These are phyloP conservation scores for Meghimatium bilineatum DNA, from an alignment of 2,888 invertebrate genomes.

Conservation along the genomic window DNA sequence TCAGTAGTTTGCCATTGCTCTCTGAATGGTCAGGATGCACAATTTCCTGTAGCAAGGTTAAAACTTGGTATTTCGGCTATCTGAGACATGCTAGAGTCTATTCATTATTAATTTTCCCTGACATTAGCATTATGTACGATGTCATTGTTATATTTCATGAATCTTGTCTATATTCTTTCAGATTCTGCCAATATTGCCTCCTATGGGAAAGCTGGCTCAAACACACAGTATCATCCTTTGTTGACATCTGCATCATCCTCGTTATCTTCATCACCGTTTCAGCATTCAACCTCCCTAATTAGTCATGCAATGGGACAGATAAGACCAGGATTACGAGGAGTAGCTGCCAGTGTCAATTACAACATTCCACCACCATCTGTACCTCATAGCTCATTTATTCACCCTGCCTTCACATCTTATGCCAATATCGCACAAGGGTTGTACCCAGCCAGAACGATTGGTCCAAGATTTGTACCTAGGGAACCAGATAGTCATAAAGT, in stretches of 20 bases:
- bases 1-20: too few relatives aligned
- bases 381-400: neutral
- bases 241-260: neutral
- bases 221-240: neutral
- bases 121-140: neutral
- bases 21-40: too few relatives aligned
- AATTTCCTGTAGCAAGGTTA: too few relatives aligned
- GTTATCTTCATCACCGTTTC: neutral
- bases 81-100: too few relatives aligned
- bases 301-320: neutral
- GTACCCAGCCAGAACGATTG: neutral
- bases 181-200: neutral
- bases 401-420: conserved; percentile 11
- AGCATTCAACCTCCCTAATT: neutral
- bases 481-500: conserved; percentile 11
- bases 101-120: too few relatives aligned
- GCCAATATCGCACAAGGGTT: conserved; percentile 22
- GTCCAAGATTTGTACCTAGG: neutral
- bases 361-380: conserved; percentile 16
- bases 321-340: neutral
- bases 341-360: neutral
- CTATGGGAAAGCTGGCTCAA: conserved; percentile 2
- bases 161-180: neutral
- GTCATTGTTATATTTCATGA: neutral
- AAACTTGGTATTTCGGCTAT: too few relatives aligned